Conservation (phyloP, 2,888 invertebrate species). For the Ormyrus nitidulus region DNA sequence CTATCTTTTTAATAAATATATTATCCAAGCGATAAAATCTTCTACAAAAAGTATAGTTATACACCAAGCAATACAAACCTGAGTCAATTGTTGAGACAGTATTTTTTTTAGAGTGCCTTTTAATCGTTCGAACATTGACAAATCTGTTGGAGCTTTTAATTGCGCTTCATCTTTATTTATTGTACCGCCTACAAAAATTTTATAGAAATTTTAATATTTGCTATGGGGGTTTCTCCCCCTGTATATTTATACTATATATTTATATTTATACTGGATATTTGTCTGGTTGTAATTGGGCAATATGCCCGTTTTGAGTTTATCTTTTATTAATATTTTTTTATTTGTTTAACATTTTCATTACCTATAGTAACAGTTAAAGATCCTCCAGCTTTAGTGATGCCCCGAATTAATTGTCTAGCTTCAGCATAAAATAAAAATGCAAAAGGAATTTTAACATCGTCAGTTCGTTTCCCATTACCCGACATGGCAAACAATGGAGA, state of each 20-base stretch:
- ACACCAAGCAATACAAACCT: conserved; percentile 70
- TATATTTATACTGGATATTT: too few relatives aligned
- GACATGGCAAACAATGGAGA: conserved; percentile 97
- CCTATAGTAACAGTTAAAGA: conserved; percentile 69
- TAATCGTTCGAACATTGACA: conserved; percentile 70
- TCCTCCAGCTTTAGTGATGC: conserved; percentile 73
- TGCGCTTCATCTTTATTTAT: conserved; percentile 66
- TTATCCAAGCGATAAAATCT: conserved; percentile 61
- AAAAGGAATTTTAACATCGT: conserved; percentile 92
- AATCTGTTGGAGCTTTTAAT: conserved; percentile 71
- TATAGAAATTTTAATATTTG: too few relatives aligned
- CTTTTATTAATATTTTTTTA: conserved; percentile 32
- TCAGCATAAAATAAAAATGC: conserved; percentile 92
- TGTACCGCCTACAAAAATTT: conserved; percentile 39
- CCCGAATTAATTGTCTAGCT: conserved; percentile 81
- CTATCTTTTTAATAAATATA: conserved; percentile 59
- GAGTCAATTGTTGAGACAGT: conserved; percentile 67
- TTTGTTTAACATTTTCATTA: conserved; percentile 55
- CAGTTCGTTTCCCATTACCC: conserved; percentile 85
- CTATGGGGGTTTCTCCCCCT: too few relatives aligned
- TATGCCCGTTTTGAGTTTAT: too few relatives aligned
- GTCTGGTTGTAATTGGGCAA: too few relatives aligned
- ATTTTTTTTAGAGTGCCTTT: conserved; percentile 71
- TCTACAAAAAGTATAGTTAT: conserved; percentile 63
- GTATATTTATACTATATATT: too few relatives aligned